These are phyloP conservation scores for Lymantria dispar DNA, from an alignment of 2,888 invertebrate species.

Conservation along the genomic window DNA sequence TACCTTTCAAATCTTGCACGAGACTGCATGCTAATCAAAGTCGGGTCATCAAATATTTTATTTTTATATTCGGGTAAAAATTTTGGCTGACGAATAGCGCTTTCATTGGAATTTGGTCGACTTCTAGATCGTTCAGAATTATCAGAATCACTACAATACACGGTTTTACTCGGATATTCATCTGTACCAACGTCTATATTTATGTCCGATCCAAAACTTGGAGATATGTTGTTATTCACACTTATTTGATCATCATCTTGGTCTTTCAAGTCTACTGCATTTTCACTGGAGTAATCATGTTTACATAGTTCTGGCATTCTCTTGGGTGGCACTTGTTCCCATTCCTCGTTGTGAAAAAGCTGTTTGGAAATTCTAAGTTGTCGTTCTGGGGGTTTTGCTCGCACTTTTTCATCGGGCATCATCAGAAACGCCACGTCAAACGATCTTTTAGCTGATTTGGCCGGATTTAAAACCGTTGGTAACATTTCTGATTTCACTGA, in stretches of 20 bases:
- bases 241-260: slow-evolving; percentile 70
- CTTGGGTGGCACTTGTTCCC: slow-evolving; percentile 67
- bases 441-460: slow-evolving; percentile 86
- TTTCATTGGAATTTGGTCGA: slow-evolving; percentile 79
- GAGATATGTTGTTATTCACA: slow-evolving; percentile 72
- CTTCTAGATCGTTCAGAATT: slow-evolving; percentile 75
- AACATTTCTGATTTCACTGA: slow-evolving; percentile 67
- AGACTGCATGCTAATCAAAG: slow-evolving; percentile 75
- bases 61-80: slow-evolving; percentile 78
- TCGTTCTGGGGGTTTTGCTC: slow-evolving; percentile 83
- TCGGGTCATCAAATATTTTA: slow-evolving; percentile 84
- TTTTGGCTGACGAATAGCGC: slow-evolving; percentile 78
- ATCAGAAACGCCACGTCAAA: slow-evolving; percentile 96
- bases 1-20: slow-evolving; percentile 77
- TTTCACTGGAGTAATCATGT: slow-evolving; percentile 66
- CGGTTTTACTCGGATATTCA: slow-evolving; percentile 72
- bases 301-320: slow-evolving; percentile 72
- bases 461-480: slow-evolving; percentile 55
- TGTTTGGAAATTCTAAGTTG: slow-evolving; percentile 79
- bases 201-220: slow-evolving; percentile 72
- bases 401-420: slow-evolving; percentile 92
- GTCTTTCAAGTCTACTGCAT: slow-evolving; percentile 60
- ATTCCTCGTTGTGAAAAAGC: slow-evolving; percentile 74
- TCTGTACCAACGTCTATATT: slow-evolving; percentile 80
- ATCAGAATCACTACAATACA: slow-evolving; percentile 78